phyloP scores from a whole-genome alignment of 2,888 invertebrate genomes.

The Drosophila rellima region DNA sequence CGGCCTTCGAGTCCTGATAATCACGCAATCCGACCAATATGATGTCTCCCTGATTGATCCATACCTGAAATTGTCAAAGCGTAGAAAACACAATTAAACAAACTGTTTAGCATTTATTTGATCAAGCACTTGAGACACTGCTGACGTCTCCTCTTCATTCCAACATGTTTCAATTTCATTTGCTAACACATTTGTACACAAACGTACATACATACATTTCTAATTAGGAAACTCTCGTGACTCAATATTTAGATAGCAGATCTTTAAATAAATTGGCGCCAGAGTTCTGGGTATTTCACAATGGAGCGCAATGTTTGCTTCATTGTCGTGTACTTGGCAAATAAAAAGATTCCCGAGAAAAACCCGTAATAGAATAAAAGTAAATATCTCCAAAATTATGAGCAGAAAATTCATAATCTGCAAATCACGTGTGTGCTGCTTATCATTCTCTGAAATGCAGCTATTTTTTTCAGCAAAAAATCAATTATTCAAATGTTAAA shows the following conservation, averaged over 20 bases:
- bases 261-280: slow-evolving; percentile 56
- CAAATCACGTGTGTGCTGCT: slow-evolving; percentile 8
- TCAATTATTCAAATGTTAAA: background rate
- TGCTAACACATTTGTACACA: slow-evolving; percentile 5
- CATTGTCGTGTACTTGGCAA: slow-evolving; percentile 11
- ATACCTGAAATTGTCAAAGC: slow-evolving; percentile 88
- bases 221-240: slow-evolving; percentile 19
- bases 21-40: slow-evolving; percentile 98
- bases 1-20: slow-evolving; percentile 99
- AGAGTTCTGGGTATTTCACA: slow-evolving; percentile 62
- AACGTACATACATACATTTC: background rate
- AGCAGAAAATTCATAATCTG: slow-evolving; percentile 4
- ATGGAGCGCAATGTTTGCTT: slow-evolving; percentile 49
- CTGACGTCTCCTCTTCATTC: background rate
- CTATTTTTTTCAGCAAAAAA: background rate
- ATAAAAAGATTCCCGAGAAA: slow-evolving; percentile 2
- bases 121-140: slow-evolving; percentile 12
- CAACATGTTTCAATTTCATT: slow-evolving; percentile 27
- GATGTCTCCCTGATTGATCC: slow-evolving; percentile 99
- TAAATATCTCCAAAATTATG: background rate
- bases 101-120: slow-evolving; percentile 11
- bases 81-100: background rate
- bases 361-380: background rate
- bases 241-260: slow-evolving; percentile 64
- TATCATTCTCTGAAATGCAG: background rate